These are phyloP conservation scores for Drosophila asahinai DNA, from an alignment of 1,140 invertebrate species.

Conservation along the genomic window DNA sequence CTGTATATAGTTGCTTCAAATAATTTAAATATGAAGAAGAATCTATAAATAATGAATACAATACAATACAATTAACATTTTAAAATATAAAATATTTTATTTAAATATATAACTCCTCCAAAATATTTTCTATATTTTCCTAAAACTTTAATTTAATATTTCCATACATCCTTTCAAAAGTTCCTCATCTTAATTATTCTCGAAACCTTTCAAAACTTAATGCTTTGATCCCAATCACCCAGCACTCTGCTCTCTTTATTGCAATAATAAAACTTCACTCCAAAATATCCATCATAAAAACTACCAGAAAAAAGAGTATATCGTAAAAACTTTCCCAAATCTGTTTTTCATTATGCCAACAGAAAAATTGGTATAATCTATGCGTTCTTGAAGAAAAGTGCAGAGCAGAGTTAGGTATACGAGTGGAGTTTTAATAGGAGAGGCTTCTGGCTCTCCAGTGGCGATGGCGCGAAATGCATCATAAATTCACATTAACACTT, in stretches of 20 bases:
- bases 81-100: background rate
- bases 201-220: background rate
- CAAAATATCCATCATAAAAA: constrained; percentile 59
- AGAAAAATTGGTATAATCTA: constrained; percentile 39
- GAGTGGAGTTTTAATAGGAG: constrained; percentile 8
- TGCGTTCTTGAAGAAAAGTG: constrained; percentile 14
- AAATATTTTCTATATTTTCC: background rate
- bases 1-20: too few relatives aligned
- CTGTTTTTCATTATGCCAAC: constrained; percentile 74
- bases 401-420: constrained; percentile 21
- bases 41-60: too few relatives aligned
- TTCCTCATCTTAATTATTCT: constrained; percentile 22
- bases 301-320: constrained; percentile 45
- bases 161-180: background rate
- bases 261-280: constrained; percentile 41
- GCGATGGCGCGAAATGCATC: constrained; percentile 73
- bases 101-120: too few relatives aligned
- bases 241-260: constrained; percentile 21
- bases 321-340: constrained; percentile 74
- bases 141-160: background rate
- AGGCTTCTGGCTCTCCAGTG: constrained; percentile 11
- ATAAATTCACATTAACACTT: constrained; percentile 83
- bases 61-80: too few relatives aligned
- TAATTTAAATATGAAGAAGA: too few relatives aligned
- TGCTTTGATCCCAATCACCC: constrained; percentile 30